Percentiles rank a stretch among this genome's conserved stretches.
These are phyloP conservation scores for Clinocottus analis DNA, from an alignment of 2,113 vertebrate genomes.

Conservation along the genomic window DNA sequence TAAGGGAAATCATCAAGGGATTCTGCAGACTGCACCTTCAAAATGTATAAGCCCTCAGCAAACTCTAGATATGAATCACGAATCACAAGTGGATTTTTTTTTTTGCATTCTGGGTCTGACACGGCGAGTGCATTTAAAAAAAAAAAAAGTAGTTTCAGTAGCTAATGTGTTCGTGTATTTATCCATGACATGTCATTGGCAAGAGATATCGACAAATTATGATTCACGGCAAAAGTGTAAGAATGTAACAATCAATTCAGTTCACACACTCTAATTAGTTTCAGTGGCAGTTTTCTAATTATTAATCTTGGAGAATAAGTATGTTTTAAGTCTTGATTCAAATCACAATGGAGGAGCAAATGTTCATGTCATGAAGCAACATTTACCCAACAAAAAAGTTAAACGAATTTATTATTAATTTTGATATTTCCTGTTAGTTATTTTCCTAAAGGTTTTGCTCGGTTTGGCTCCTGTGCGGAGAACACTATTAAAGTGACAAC, in stretches of 20 bases:
- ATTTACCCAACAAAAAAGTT: slow-evolving; percentile 10
- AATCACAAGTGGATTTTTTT: neutral
- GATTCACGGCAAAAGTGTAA: neutral
- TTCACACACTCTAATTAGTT: slow-evolving; percentile 3
- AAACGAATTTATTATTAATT: neutral
- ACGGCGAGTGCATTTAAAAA: neutral
- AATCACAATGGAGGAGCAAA: neutral
- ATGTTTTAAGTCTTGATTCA: neutral
- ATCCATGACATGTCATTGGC: slow-evolving; percentile 1
- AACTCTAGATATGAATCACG: slow-evolving; percentile 2
- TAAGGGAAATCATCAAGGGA: slow-evolving; percentile 2
- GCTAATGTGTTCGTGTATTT: neutral
- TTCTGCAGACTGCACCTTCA: slow-evolving; percentile 15
- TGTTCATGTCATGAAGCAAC: slow-evolving; percentile 9
- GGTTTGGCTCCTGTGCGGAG: neutral
- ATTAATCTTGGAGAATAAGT: neutral
- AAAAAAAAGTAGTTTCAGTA: neutral
- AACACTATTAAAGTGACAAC: neutral
- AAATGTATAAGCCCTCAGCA: slow-evolving; percentile 4
- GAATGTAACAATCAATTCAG: neutral
- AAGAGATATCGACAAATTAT: no score
- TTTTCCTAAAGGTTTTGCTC: neutral
- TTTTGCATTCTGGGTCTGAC: neutral
- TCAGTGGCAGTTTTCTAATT: slow-evolving; percentile 1
- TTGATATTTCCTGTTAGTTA: neutral